Conservation (phyloP, 2,888 invertebrate genomes). For the Diaphora mendica region DNA sequence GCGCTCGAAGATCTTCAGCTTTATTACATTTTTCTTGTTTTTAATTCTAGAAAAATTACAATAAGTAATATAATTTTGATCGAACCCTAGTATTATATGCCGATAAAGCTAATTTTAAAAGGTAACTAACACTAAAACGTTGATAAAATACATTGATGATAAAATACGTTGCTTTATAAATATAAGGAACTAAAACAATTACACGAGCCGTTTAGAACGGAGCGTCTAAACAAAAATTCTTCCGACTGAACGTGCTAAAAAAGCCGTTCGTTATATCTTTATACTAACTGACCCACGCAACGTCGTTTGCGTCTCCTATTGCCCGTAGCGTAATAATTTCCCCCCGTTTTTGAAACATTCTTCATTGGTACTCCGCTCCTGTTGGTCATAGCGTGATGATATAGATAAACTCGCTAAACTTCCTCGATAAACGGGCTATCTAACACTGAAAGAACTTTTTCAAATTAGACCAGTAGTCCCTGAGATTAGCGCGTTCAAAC, state of each 20-base stretch:
- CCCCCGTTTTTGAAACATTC: no score
- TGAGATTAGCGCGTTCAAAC: no score
- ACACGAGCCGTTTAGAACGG: neutral
- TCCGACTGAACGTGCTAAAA: neutral
- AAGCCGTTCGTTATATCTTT: neutral
- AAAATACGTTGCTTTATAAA: neutral
- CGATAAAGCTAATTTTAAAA: neutral
- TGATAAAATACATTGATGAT: neutral
- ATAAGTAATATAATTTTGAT: neutral
- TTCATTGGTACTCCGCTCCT: no score
- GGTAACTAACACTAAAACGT: neutral
- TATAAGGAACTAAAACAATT: neutral
- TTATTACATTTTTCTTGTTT: neutral
- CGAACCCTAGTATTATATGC: neutral
- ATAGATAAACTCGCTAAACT: no score
- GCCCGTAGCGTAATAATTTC: no score
- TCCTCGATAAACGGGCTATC: no score
- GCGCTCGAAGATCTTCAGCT: neutral
- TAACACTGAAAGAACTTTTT: no score
- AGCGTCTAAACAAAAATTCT: neutral
- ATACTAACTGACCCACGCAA: no score
- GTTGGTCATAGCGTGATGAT: no score
- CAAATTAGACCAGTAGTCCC: no score
- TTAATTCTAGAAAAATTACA: neutral
- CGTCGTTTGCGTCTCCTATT: no score